Percentiles rank a stretch among this genome's conserved stretches.
These are phyloP conservation scores for Andrena fulva DNA, from an alignment of 2,888 invertebrate species.

Conservation along the genomic window DNA sequence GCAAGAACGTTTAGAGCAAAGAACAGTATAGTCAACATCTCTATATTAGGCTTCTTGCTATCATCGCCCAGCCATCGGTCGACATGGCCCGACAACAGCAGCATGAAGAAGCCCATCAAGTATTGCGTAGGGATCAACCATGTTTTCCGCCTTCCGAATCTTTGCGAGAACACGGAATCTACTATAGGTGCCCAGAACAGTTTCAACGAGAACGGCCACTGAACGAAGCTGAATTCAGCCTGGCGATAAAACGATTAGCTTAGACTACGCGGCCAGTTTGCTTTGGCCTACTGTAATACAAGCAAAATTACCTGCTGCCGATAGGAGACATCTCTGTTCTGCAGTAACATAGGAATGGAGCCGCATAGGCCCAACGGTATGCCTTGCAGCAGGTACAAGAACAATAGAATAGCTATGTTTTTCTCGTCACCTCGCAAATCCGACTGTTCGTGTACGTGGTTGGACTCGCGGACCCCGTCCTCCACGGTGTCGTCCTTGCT, in stretches of 20 bases:
- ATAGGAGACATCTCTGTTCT: constrained; percentile 96
- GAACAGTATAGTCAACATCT: constrained; percentile 93
- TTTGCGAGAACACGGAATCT: constrained; percentile 93
- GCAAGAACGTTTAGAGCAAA: constrained; percentile 97
- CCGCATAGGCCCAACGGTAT: constrained; percentile 97
- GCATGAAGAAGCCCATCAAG: constrained; percentile 95
- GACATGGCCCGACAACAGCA: constrained; percentile 92
- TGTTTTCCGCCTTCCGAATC: constrained; percentile 97
- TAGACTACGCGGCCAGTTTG: too few species aligned
- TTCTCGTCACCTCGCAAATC: constrained; percentile 88
- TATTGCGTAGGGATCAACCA: constrained; percentile 98
- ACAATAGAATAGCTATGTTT: constrained; percentile 94
- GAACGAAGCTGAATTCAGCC: constrained; percentile 97
- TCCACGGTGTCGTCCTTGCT: constrained; percentile 47
- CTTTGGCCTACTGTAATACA: background rate
- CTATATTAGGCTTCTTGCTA: constrained; percentile 88
- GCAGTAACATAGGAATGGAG: constrained; percentile 97
- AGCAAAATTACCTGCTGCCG: constrained; percentile 91
- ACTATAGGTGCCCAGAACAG: constrained; percentile 99
- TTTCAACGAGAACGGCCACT: constrained; percentile 97
- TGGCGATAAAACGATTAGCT: constrained; percentile 74
- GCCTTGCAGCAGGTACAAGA: constrained; percentile 97
- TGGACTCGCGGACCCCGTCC: constrained; percentile 50
- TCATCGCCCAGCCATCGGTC: constrained; percentile 92
- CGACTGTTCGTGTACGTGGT: constrained; percentile 72